These are phyloP conservation scores for Bombus impatiens DNA, from an alignment of 1,140 invertebrate genomes.

Conservation along the genomic window DNA sequence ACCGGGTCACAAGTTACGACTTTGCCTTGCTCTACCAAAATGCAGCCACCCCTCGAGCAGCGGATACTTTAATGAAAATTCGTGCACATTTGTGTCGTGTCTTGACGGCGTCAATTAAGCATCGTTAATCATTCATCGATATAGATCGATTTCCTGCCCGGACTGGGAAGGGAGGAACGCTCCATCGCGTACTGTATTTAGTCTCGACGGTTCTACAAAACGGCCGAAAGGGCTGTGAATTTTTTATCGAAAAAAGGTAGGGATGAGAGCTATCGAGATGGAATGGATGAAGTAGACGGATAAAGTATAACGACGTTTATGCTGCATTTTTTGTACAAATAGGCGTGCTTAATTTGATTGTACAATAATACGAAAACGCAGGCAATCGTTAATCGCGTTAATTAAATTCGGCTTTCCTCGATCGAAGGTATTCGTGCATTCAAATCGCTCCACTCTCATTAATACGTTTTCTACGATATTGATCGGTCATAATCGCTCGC, in stretches of 20 bases:
- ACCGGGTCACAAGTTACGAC: constrained; percentile 36
- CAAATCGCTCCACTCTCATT: constrained; percentile 14
- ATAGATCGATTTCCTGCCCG: too few species aligned
- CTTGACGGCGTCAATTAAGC: neutral
- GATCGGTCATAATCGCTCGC: constrained; percentile 14
- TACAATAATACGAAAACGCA: neutral
- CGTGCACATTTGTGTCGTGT: neutral
- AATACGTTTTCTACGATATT: constrained; percentile 22
- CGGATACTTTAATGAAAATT: constrained; percentile 50
- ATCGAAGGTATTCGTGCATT: constrained; percentile 9
- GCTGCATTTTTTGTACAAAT: neutral
- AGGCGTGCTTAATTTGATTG: neutral
- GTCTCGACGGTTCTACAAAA: neutral
- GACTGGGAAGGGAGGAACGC: neutral
- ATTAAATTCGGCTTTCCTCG: neutral
- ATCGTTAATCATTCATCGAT: constrained; percentile 7
- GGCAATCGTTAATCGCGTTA: neutral
- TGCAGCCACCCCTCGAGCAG: neutral
- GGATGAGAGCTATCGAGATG: neutral
- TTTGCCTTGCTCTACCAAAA: neutral
- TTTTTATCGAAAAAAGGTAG: neutral
- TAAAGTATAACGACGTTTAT: neutral
- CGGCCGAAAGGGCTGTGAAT: neutral
- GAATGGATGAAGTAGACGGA: neutral
- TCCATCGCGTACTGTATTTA: neutral